Conservation (phyloP, 2,888 invertebrate genomes). For the Liodrosophila aerea region DNA sequence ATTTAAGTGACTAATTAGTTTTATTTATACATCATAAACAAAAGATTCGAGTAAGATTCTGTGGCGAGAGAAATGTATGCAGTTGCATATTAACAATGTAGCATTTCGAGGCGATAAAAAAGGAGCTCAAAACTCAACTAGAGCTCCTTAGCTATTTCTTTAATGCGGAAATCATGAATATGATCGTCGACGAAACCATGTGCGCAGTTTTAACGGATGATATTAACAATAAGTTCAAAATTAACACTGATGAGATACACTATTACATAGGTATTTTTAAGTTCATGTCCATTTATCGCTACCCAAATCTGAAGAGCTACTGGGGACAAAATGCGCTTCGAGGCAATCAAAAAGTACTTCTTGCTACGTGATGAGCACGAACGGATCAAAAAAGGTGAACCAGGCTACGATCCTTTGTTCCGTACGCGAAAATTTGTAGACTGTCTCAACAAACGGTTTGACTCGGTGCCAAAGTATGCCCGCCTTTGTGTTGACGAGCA, state of each 20-base stretch:
- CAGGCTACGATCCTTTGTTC: slow-evolving; percentile 18
- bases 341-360: slow-evolving; percentile 28
- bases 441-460: slow-evolving; percentile 19
- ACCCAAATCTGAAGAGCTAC: slow-evolving; percentile 36
- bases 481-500: slow-evolving; percentile 33
- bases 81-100: too few relatives aligned
- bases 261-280: neutral
- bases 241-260: neutral
- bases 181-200: neutral
- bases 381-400: slow-evolving; percentile 17
- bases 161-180: neutral
- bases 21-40: too few relatives aligned
- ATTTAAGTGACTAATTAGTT: too few relatives aligned
- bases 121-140: too few relatives aligned
- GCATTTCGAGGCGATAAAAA: too few relatives aligned
- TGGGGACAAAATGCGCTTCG: slow-evolving; percentile 36
- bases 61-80: too few relatives aligned
- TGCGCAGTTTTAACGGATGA: neutral
- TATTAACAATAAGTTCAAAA: neutral
- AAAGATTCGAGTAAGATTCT: too few relatives aligned
- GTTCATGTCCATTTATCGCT: slow-evolving; percentile 29
- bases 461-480: slow-evolving; percentile 27
- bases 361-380: slow-evolving; percentile 30
- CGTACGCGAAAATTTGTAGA: slow-evolving; percentile 16
- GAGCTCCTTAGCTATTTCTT: neutral